Percentiles rank a stretch among this genome's conserved stretches.
phyloP scores from a whole-genome alignment of 2,888 invertebrate species.

The Netelia inedita region DNA sequence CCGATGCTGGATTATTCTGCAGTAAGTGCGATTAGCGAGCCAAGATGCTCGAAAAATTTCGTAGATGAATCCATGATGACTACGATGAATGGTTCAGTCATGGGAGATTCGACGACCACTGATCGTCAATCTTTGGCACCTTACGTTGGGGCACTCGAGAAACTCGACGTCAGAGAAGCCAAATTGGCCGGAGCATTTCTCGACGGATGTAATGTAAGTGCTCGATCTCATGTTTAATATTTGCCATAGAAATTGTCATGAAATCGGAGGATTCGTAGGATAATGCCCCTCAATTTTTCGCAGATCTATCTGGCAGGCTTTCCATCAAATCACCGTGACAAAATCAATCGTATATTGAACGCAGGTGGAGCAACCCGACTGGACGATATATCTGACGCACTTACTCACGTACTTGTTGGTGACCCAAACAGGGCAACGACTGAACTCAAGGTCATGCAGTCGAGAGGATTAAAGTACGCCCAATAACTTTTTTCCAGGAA shows the following conservation, averaged over 20 bases:
- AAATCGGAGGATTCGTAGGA: not conserved
- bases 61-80: conserved; percentile 79
- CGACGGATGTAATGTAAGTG: conserved; percentile 94
- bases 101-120: not conserved
- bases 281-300: conserved; percentile 67
- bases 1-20: conserved; percentile 85
- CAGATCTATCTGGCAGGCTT: conserved; percentile 91
- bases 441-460: conserved; percentile 85
- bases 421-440: conserved; percentile 85
- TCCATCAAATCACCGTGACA: conserved; percentile 88
- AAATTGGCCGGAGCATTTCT: conserved; percentile 93
- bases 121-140: conserved; percentile 64
- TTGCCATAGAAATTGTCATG: not conserved
- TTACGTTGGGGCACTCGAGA: conserved; percentile 74
- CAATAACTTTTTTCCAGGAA: not conserved
- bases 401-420: conserved; percentile 93
- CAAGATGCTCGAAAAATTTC: conserved; percentile 63
- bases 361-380: conserved; percentile 94
- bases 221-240: conserved; percentile 2
- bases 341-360: conserved; percentile 90
- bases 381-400: conserved; percentile 90
- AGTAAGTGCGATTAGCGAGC: conserved; percentile 85
- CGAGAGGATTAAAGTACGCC: conserved; percentile 78
- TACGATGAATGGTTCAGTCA: conserved; percentile 68
- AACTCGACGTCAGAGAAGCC: conserved; percentile 88